Evolutionary conservation across 2,797 vertebrate species (phyloP).

Genomic region (Catamblyrhynchus diadema): DNA sequence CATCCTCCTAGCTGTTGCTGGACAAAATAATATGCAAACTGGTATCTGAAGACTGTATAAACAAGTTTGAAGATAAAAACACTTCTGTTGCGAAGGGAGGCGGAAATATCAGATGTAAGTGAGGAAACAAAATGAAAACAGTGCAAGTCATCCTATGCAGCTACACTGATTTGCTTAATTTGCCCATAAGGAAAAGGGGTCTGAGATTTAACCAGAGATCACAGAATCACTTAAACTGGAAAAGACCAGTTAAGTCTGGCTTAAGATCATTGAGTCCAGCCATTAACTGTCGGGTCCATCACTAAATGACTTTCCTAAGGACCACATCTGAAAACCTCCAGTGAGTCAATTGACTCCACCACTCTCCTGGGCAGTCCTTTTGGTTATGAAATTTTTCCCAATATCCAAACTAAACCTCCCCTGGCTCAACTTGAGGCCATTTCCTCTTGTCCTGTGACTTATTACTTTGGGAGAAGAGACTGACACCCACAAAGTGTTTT

Average conservation of each 20-base stretch:
- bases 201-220: background rate
- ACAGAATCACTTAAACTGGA: background rate
- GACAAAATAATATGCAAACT: background rate
- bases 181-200: background rate
- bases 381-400: background rate
- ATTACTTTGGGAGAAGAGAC: background rate
- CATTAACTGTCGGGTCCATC: background rate
- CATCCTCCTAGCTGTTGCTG: background rate
- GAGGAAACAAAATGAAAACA: background rate
- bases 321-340: fast-evolving
- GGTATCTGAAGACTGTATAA: background rate
- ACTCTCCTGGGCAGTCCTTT: background rate
- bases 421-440: background rate
- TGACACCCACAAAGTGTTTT: background rate
- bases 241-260: no score
- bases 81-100: background rate
- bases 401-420: background rate
- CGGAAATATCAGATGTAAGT: background rate
- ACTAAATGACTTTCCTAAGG: background rate
- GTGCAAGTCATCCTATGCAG: background rate
- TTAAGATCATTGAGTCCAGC: background rate
- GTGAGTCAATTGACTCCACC: fast-evolving
- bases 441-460: background rate
- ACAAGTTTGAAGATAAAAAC: background rate
- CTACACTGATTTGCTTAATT: background rate